Evolutionary conservation across 2,797 vertebrate genomes (phyloP), one percentile per base, ranked within the genome.

Genomic region (Tarsius wallacei): DNA sequence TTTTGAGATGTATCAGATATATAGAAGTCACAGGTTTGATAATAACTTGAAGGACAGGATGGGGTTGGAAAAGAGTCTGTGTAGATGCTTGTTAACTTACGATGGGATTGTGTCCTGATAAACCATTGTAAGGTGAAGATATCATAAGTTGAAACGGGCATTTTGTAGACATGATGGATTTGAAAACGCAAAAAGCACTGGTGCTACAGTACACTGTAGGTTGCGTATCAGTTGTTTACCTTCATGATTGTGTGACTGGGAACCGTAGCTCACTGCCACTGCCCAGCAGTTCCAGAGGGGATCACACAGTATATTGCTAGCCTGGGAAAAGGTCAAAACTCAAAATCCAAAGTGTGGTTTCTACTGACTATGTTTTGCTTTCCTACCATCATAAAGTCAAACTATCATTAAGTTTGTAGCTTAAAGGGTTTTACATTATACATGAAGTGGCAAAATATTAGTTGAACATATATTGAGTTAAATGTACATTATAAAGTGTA

Each of bases 1-100:
- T 87, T 90, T 93, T 95, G 80, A 96, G 26, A 71, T 66, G 78
- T 87, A 90, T 76, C 26, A 87, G 66, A 87, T 70, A 86, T 57
- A 31, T 76, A 57, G 61, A 95, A 91, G 10, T 63, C 71, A 94
- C 94, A 89, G 78, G 2, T 68, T 70, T 87, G 57, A 63, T 16
- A 83, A 66, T 82, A 57, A 11, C 14, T 91, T 87, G 17, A 94
- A 90, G 70, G 80, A 87, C 11, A 63, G 9, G 53, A 78, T 78
- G 11, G n/a, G 26, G n/a, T 76, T 26, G 86, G 78, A 31, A 51
- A 49, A 2, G 55, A 77, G 33, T 74, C n/a, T 77, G 9, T 36
- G 36, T 16, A 80, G 77, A 80, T 80, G n/a, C 53, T 26, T 7
- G 21, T 78, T 22, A 33, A 57, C 33, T 57, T 36, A 57, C n/a